Percentiles rank a stretch among this genome's conserved stretches.
These are phyloP conservation scores for Phalacrocorax aristotelis DNA, from an alignment of 2,113 vertebrate genomes.

Conservation along the genomic window DNA sequence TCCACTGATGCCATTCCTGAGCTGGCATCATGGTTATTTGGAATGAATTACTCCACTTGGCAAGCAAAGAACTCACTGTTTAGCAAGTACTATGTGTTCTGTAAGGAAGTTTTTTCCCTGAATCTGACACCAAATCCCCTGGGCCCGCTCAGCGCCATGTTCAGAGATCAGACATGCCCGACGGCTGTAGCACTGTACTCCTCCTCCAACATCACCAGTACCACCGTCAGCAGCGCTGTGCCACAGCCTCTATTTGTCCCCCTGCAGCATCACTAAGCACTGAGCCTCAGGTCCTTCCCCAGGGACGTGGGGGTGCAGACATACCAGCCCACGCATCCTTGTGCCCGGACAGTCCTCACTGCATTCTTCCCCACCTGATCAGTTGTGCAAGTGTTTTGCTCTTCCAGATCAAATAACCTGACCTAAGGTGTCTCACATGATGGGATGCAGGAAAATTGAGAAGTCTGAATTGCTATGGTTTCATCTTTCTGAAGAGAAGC, in stretches of 20 bases:
- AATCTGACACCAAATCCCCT: rapidly evolving
- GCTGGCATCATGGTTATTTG: neutral
- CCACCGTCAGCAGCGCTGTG: neutral
- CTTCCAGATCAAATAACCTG: conserved; percentile 45
- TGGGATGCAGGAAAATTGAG: conserved; percentile 15
- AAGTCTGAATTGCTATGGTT: conserved; percentile 24
- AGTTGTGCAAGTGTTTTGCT: neutral
- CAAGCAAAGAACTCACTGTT: rapidly evolving
- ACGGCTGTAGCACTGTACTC: neutral
- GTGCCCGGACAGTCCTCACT: neutral
- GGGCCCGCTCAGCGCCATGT: neutral
- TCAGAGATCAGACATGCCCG: neutral
- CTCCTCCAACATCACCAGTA: neutral
- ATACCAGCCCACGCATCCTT: neutral
- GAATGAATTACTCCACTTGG: neutral
- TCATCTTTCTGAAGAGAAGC: conserved; percentile 43
- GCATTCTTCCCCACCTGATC: neutral
- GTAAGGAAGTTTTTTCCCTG: neutral
- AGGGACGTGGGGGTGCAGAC: rapidly evolving
- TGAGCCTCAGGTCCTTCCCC: neutral
- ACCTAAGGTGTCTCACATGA: conserved; percentile 55
- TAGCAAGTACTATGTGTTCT: rapidly evolving
- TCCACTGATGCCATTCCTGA: neutral
- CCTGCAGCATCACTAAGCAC: neutral
- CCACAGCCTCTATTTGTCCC: neutral